Evolutionary conservation across 2,113 vertebrate species (phyloP).

Genomic region (Scomber japonicus): DNA sequence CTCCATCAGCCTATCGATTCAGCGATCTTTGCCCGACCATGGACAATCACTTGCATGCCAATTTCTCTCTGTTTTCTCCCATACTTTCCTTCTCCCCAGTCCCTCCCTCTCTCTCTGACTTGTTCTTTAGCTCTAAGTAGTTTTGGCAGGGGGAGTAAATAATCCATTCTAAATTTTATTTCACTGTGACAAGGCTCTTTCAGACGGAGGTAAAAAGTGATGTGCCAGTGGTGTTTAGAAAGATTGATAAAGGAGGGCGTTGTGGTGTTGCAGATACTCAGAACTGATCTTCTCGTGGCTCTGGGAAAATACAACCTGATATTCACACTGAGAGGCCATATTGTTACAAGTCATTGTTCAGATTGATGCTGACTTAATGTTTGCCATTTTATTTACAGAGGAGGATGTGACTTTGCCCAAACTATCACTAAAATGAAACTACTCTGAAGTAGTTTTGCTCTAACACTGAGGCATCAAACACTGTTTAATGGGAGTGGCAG

Average conservation of each 20-base stretch:
- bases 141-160: conserved; percentile 73
- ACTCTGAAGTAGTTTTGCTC: neutral
- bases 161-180: conserved; percentile 73
- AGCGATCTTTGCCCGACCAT: conserved; percentile 76
- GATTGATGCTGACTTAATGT: conserved; percentile 2
- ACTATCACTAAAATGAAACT: neutral
- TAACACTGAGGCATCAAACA: too few species aligned
- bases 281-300: conserved; percentile 44
- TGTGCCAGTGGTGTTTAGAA: conserved; percentile 50
- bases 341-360: conserved; percentile 41
- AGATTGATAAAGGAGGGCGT: conserved; percentile 48
- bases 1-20: conserved; percentile 83
- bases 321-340: conserved; percentile 45
- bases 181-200: conserved; percentile 52
- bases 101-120: conserved; percentile 25
- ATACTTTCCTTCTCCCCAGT: conserved; percentile 1
- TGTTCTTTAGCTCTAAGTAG: conserved; percentile 59
- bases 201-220: conserved; percentile 38
- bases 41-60: conserved; percentile 77
- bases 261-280: conserved; percentile 24
- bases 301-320: conserved; percentile 17
- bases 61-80: conserved; percentile 57
- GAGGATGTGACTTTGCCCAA: conserved; percentile 1
- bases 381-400: conserved; percentile 1
- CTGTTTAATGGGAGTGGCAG: too few species aligned